phyloP scores from a whole-genome alignment of 1,140 invertebrate species.

The Gerris buenoi region DNA sequence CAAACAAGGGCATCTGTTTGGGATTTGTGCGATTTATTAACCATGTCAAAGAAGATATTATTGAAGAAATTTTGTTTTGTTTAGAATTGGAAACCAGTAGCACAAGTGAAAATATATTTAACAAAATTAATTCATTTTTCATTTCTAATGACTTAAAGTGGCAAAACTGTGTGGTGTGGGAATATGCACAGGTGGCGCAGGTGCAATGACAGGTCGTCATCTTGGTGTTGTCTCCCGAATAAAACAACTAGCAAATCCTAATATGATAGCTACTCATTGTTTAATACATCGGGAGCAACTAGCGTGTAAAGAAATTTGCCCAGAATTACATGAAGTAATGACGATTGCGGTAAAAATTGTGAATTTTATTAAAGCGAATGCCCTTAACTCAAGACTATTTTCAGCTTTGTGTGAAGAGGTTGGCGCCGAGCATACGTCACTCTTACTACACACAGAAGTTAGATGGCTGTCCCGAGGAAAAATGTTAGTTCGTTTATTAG shows the following conservation, averaged over 20 bases:
- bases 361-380: not conserved
- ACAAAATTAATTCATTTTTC: not conserved
- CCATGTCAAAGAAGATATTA: not conserved
- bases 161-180: conserved; percentile 1
- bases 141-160: not conserved
- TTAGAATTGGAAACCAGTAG: not conserved
- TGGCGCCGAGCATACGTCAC: not conserved
- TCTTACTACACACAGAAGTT: conserved; percentile 1
- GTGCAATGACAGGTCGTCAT: not conserved
- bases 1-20: not conserved
- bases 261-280: not conserved
- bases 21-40: not conserved
- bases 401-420: not conserved
- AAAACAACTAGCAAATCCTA: not conserved
- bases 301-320: not conserved
- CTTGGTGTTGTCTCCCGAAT: not conserved
- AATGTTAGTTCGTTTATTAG: not conserved
- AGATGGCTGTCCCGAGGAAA: not conserved
- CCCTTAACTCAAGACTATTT: not conserved
- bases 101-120: not conserved
- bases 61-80: not conserved
- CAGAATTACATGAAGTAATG: not conserved
- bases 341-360: not conserved
- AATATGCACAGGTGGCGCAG: not conserved
- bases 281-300: not conserved